These are phyloP conservation scores for Chrysaora quinquecirrha DNA, from an alignment of 30 jellyfish, hydroid and myxozoan species.

Conservation along the genomic window DNA sequence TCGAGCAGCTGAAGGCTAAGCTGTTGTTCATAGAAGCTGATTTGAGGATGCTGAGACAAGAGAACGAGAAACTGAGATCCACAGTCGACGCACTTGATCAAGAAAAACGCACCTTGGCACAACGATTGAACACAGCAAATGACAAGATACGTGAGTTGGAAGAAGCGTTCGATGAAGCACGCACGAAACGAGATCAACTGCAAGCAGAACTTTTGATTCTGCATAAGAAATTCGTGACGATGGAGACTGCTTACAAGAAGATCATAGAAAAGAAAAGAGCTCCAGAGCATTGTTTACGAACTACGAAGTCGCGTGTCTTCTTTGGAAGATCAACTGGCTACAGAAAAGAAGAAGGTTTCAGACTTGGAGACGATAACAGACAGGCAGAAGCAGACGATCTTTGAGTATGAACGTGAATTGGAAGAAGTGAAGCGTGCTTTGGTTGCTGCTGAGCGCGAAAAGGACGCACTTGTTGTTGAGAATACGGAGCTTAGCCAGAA, in stretches of 20 bases:
- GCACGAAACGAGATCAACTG: constrained; percentile 80
- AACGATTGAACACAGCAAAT: constrained; percentile 71
- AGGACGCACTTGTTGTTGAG: constrained; percentile 75
- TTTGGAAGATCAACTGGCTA: constrained; percentile 76
- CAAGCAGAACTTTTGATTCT: constrained; percentile 79
- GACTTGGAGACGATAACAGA: constrained; percentile 79
- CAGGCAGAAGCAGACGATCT: constrained; percentile 80
- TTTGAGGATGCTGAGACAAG: constrained; percentile 72
- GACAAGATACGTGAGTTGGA: constrained; percentile 92
- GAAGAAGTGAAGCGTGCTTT: constrained; percentile 85
- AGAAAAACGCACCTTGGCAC: constrained; percentile 85
- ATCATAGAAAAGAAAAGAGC: constrained; percentile 87
- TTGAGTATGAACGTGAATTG: constrained; percentile 78
- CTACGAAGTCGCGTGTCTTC: constrained; percentile 63
- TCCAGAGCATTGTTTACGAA: constrained; percentile 71
- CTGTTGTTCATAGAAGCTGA: constrained; percentile 74
- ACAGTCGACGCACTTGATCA: constrained; percentile 84
- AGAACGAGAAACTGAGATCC: constrained; percentile 80
- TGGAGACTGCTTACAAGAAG: constrained; percentile 91
- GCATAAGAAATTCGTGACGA: constrained; percentile 86
- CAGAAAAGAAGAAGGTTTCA: constrained; percentile 73
- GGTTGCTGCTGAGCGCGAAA: constrained; percentile 66
- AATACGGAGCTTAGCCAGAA: constrained; percentile 81
- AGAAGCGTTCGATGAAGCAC: constrained; percentile 88
- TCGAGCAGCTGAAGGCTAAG: constrained; percentile 83